These are phyloP conservation scores for Epinephelus fuscoguttatus DNA, from an alignment of 2,113 vertebrate genomes.

Conservation along the genomic window DNA sequence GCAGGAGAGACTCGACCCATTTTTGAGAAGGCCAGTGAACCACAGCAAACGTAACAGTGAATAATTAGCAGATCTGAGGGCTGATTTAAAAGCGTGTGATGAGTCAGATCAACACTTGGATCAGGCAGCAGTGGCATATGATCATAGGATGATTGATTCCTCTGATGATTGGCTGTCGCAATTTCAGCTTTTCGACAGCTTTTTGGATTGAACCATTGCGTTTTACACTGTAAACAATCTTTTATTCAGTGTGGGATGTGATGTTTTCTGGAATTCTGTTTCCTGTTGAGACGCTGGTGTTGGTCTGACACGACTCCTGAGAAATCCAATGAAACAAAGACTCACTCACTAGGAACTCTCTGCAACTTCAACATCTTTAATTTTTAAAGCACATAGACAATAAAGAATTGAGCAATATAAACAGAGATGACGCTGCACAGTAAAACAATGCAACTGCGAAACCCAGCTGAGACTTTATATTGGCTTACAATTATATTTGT, in stretches of 20 bases:
- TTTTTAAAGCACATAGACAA: constrained; percentile 1
- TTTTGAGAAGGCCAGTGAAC: constrained; percentile 62
- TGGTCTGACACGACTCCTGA: constrained; percentile 8
- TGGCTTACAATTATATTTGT: constrained; percentile 56
- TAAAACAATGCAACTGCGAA: constrained; percentile 28
- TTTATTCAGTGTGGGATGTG: neutral
- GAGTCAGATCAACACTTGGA: constrained; percentile 63
- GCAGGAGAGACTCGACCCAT: constrained; percentile 55
- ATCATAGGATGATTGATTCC: constrained; percentile 39
- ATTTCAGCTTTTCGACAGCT: constrained; percentile 35
- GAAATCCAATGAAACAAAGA: neutral
- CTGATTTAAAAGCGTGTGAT: constrained; percentile 68
- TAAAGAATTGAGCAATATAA: neutral
- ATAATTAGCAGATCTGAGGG: constrained; percentile 66
- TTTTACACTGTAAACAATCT: constrained; percentile 13
- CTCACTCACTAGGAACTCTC: neutral
- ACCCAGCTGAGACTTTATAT: constrained; percentile 53
- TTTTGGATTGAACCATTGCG: constrained; percentile 11
- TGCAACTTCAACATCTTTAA: constrained; percentile 9
- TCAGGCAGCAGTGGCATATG: constrained; percentile 26
- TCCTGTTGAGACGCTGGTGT: constrained; percentile 17
- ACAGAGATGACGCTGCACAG: constrained; percentile 16
- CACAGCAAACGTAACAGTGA: constrained; percentile 65
- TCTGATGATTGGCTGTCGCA: constrained; percentile 11
- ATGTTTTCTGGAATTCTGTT: constrained; percentile 10